A percentile compares a stretch with the other conserved stretches of the same genome.
phyloP scores from a whole-genome alignment of 1,140 invertebrate genomes.

The Brachionus koreanus region DNA sequence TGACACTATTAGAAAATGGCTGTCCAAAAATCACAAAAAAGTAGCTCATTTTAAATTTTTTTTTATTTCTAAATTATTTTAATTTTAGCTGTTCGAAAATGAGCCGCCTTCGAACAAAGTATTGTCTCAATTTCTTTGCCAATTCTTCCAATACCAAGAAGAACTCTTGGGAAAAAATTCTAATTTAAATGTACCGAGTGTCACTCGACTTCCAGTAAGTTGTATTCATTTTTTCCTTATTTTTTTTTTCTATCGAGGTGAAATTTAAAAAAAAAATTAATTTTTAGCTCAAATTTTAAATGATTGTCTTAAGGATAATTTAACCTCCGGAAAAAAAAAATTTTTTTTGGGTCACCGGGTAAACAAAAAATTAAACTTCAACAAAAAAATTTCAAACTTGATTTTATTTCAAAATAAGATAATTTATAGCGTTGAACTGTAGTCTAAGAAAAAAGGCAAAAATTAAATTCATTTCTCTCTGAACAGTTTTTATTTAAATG shows the following conservation, averaged over 20 bases:
- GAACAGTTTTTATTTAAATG: no score
- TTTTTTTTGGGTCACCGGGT: no score
- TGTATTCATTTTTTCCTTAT: background rate
- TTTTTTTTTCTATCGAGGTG: background rate
- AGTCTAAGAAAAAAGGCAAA: no score
- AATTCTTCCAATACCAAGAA: conserved; percentile 39
- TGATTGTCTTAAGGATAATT: background rate
- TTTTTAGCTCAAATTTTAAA: background rate
- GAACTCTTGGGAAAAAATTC: conserved; percentile 26
- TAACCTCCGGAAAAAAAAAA: background rate
- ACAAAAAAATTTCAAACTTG: no score
- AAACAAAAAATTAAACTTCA: no score
- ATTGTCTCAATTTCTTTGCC: conserved; percentile 18
- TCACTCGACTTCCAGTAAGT: conserved; percentile 23
- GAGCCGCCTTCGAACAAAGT: conserved; percentile 31
- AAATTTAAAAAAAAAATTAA: background rate
- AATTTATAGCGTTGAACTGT: no score
- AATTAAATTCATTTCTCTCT: no score
- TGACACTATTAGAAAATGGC: conserved; percentile 36
- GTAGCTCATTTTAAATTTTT: background rate
- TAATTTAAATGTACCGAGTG: background rate
- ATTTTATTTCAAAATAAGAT: no score
- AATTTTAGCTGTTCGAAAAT: conserved; percentile 19
- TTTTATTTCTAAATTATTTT: background rate
- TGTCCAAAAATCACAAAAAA: conserved; percentile 33